Evolutionary conservation across 92 coral and sea anemone species (phyloP), one percentile per base, ranked within the genome.

Genomic region (Heliopora coerulea): DNA sequence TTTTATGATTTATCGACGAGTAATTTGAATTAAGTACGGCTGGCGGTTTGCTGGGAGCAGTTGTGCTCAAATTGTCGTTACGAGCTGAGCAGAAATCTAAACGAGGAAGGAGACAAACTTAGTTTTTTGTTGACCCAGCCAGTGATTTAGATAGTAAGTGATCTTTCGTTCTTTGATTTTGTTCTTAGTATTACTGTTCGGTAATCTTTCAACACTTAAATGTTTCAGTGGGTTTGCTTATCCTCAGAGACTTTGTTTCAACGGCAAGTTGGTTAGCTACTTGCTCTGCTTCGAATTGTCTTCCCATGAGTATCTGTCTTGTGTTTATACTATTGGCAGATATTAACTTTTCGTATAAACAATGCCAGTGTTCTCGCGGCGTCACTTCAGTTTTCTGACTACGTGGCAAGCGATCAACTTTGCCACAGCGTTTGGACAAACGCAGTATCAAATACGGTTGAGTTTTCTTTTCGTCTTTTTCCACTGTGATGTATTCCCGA

Each of bases 1-100:
- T 81, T 84, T 79, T 70, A 70, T 70, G 77, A 70, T 70, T 49
- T 70, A 70, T 70, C 77, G 77, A 33, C 49, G 50, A 52, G 63
- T 70, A 50, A 70, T 70, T 70, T 70, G 77, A 70, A 70, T 70
- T 70, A 52, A 50, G 54, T 52, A 28, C 15, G 57, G 63, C 23
- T 54, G 17, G 63, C 63, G 40, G 77, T 70, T 70, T 52, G 77
- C 49, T 30, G 62, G 17, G 77, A 1, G 3, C 61, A 15, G 30
- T 56, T 56, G 61, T 56, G 61, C 61, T 56, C 17, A 15, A 23
- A 8, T 12, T 56, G 28, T 23, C 61, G 30, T 23, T 8, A 23
- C 3, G 61, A 50, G 8, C 23, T 56, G 61, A 28, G 61, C 3
- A 4, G 61, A 28, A 56, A 56, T 1, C 61, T 10, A 46, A 46